Evolutionary conservation across 1,140 invertebrate genomes (phyloP).

Genomic region (Uloborus diversus): DNA sequence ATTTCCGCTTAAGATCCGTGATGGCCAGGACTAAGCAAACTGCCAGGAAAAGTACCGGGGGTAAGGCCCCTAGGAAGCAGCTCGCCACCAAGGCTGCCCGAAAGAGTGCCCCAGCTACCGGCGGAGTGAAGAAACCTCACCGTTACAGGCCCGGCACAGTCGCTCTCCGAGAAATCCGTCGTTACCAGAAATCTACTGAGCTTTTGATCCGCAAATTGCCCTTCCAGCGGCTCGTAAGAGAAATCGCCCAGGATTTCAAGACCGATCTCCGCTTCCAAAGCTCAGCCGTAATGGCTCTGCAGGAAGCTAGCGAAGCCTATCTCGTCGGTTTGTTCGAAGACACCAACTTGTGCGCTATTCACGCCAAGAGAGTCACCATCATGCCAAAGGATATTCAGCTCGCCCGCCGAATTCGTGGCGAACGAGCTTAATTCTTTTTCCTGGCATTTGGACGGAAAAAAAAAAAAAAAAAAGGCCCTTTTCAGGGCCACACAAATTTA

Average conservation of each 20-base stretch:
- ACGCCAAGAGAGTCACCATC: conserved; percentile 91
- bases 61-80: conserved; percentile 86
- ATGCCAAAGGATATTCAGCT: conserved; percentile 95
- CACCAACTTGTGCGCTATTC: conserved; percentile 91
- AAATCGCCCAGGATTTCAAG: conserved; percentile 81
- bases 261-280: conserved; percentile 82
- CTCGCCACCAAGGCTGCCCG: conserved; percentile 69
- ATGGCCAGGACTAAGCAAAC: conserved; percentile 84
- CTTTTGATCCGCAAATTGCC: conserved; percentile 71
- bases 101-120: conserved; percentile 79
- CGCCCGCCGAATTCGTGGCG: conserved; percentile 72
- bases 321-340: conserved; percentile 87
- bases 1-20: neutral
- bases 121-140: conserved; percentile 81
- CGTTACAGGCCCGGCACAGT: conserved; percentile 66
- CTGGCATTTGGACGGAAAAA: too few species aligned
- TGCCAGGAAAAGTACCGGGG: conserved; percentile 82
- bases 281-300: conserved; percentile 74
- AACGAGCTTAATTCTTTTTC: neutral
- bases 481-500: too few species aligned
- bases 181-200: conserved; percentile 75
- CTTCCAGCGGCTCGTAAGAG: conserved; percentile 67
- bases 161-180: conserved; percentile 69
- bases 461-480: too few species aligned
- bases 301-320: conserved; percentile 90